Conservation (phyloP, 2,888 invertebrate species). For the Conops quadrifasciatus region DNA sequence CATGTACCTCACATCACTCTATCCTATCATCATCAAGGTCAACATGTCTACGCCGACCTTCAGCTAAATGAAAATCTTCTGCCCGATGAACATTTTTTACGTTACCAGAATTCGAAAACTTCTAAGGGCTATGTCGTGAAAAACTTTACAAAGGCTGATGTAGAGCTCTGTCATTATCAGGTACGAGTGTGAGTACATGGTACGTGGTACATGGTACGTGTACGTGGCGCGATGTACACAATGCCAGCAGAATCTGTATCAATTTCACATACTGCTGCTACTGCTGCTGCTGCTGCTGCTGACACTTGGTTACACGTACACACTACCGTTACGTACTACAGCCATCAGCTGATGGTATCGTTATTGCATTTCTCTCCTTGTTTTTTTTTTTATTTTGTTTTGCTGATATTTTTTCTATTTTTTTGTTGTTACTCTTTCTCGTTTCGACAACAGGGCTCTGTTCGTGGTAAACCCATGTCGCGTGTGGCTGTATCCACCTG, state of each 20-base stretch:
- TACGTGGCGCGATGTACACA: conserved; percentile 9
- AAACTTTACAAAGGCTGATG: conserved; percentile 65
- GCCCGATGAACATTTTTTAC: conserved; percentile 63
- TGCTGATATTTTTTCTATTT: conserved; percentile 17
- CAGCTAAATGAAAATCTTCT: conserved; percentile 61
- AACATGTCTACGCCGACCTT: conserved; percentile 61
- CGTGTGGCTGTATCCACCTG: conserved; percentile 89
- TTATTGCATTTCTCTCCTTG: neutral
- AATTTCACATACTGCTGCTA: too few species aligned
- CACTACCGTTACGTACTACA: too few species aligned
- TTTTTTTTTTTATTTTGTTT: neutral
- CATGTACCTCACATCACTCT: conserved; percentile 67
- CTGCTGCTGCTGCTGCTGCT: too few species aligned
- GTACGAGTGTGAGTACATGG: conserved; percentile 48
- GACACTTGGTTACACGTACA: too few species aligned
- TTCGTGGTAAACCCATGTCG: conserved; percentile 75
- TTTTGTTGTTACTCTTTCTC: conserved; percentile 21
- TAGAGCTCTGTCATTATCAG: conserved; percentile 65
- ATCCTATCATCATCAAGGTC: conserved; percentile 73
- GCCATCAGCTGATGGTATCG: neutral
- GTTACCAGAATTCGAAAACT: conserved; percentile 58
- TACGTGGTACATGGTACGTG: neutral
- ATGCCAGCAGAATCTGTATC: neutral
- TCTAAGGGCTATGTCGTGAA: conserved; percentile 55
- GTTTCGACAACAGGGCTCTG: conserved; percentile 69